These are phyloP conservation scores for Ptychochromis oligacanthus DNA, from an alignment of 2,113 vertebrate genomes.

Conservation along the genomic window DNA sequence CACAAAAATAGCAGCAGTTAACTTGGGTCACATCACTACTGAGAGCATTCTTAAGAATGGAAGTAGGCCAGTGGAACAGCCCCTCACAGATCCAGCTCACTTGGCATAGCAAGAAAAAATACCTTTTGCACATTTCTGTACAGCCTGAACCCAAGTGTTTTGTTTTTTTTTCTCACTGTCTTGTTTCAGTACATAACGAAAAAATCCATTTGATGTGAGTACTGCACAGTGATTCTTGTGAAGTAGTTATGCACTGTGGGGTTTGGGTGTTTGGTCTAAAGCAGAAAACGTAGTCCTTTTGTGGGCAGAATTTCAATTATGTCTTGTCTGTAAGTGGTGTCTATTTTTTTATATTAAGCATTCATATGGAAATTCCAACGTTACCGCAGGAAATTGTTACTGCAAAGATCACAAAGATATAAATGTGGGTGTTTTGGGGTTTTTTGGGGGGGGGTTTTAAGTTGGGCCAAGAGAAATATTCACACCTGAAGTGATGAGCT, in stretches of 20 bases:
- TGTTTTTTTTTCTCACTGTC: slow-evolving; percentile 9
- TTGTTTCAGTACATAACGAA: slow-evolving; percentile 23
- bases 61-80: slow-evolving; percentile 79
- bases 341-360: slow-evolving; percentile 29
- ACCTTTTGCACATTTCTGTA: slow-evolving; percentile 9
- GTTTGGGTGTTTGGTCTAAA: slow-evolving; percentile 19
- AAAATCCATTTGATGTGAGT: slow-evolving; percentile 43
- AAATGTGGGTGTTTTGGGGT: slow-evolving; percentile 29
- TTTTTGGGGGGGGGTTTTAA: slow-evolving; percentile 33
- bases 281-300: slow-evolving; percentile 18
- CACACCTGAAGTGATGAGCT: slow-evolving; percentile 20
- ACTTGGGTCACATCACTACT: slow-evolving; percentile 71
- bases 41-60: slow-evolving; percentile 87
- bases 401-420: slow-evolving; percentile 38
- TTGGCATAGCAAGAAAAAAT: slow-evolving; percentile 28
- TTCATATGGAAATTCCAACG: slow-evolving; percentile 41
- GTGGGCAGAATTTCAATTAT: slow-evolving; percentile 45
- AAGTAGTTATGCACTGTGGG: slow-evolving; percentile 30
- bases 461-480: slow-evolving; percentile 32
- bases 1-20: slow-evolving; percentile 79
- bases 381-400: slow-evolving; percentile 14
- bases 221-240: slow-evolving; percentile 30
- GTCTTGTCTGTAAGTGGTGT: slow-evolving; percentile 25
- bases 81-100: slow-evolving; percentile 45
- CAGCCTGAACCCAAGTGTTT: slow-evolving; percentile 17